Percentiles rank a stretch among this genome's conserved stretches.
Evolutionary conservation across 2,113 vertebrate species (phyloP).

Genomic region (Oxygymnocypris stewartii): DNA sequence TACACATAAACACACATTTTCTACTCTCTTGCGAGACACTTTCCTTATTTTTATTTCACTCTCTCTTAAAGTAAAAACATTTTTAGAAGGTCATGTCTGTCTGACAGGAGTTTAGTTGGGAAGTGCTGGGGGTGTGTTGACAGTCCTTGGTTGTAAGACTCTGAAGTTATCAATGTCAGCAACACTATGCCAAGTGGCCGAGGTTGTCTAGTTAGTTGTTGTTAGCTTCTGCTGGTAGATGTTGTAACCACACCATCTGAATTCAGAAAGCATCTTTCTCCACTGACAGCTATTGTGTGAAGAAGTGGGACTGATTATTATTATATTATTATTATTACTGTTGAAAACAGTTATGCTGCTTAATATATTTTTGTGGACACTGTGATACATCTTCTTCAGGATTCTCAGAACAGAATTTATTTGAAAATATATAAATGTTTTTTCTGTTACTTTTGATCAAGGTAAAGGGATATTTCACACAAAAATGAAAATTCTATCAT

Average conservation of each 20-base stretch:
- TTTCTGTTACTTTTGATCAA: neutral
- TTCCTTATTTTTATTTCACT: neutral
- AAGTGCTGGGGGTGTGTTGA: too few species aligned
- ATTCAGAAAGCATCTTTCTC: neutral
- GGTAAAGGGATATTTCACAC: neutral
- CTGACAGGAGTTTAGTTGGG: too few species aligned
- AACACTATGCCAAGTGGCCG: neutral
- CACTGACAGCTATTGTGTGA: neutral
- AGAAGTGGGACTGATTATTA: neutral
- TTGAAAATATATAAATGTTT: neutral
- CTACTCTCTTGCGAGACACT: neutral
- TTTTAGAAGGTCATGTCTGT: slow-evolving; percentile 33
- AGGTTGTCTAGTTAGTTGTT: neutral
- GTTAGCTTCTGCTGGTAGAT: neutral
- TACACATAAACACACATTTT: neutral
- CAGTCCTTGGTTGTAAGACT: too few species aligned
- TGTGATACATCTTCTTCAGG: too few species aligned
- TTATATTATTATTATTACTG: neutral
- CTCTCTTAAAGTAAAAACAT: slow-evolving; percentile 66
- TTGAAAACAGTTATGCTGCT: neutral
- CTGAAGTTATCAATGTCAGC: neutral
- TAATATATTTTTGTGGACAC: too few species aligned
- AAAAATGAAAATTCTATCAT: neutral
- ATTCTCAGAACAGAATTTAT: too few species aligned
- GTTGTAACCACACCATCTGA: neutral